Conservation (phyloP, 2,888 invertebrate genomes). For the Rhamnusium bicolor region DNA sequence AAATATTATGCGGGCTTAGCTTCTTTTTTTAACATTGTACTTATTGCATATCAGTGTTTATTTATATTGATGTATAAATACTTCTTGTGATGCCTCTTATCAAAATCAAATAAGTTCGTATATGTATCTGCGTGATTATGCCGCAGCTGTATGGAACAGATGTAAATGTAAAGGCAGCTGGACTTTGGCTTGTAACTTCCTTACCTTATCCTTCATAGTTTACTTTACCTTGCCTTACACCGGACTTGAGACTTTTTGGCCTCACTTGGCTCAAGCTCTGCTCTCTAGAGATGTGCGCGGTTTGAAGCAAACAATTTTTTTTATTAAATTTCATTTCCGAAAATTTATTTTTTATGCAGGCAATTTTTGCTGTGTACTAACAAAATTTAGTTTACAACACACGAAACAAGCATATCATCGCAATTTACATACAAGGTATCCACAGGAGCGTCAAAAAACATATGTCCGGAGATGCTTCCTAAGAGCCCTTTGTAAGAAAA, state of each 20-base stretch:
- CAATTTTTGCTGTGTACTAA: no score
- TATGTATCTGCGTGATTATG: constrained; percentile 65
- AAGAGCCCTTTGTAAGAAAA: no score
- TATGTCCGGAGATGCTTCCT: no score
- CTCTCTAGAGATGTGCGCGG: constrained; percentile 21
- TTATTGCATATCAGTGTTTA: constrained; percentile 41
- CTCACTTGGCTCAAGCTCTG: constrained; percentile 33
- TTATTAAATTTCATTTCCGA: no score
- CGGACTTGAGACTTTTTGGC: constrained; percentile 48
- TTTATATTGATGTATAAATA: constrained; percentile 39
- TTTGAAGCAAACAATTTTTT: neutral
- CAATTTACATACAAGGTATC: no score
- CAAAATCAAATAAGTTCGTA: constrained; percentile 23
- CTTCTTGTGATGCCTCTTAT: constrained; percentile 14
- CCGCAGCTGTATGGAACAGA: constrained; percentile 66
- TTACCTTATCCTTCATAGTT: constrained; percentile 52
- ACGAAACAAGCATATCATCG: no score
- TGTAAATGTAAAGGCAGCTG: constrained; percentile 63
- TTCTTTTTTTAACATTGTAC: neutral
- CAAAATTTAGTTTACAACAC: no score
- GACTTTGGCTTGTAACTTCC: constrained; percentile 54
- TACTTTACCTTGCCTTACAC: constrained; percentile 39
- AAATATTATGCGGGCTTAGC: constrained; percentile 40
- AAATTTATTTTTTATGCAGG: no score
- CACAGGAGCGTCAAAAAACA: no score